Evolutionary conservation across 2,888 invertebrate species (phyloP).

Genomic region (Ochropleura plecta): DNA sequence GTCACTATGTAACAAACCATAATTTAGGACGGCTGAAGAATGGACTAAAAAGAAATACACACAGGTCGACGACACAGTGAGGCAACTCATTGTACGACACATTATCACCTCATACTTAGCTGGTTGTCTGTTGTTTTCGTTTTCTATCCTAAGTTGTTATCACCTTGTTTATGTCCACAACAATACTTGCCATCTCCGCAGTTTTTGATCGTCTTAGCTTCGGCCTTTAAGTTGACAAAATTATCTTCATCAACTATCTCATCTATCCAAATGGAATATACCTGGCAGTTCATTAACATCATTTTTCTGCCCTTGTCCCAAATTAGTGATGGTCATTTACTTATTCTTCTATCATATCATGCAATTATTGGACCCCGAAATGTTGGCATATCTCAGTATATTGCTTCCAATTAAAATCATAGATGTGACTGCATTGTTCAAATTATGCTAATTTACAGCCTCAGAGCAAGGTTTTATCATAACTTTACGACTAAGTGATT

Average conservation of each 20-base stretch:
- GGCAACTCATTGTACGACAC: constrained; percentile 12
- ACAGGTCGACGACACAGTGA: constrained; percentile 32
- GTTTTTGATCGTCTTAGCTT: background rate
- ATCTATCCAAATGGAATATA: background rate
- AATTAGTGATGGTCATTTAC: background rate
- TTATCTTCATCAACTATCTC: background rate
- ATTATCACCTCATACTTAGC: constrained; percentile 46
- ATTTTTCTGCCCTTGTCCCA: background rate
- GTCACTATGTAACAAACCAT: constrained; percentile 17
- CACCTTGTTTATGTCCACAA: constrained; percentile 3
- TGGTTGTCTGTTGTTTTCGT: constrained; percentile 32
- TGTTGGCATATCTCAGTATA: too few relatives aligned
- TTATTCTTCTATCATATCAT: background rate
- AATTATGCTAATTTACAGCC: constrained; percentile 4
- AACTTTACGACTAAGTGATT: constrained; percentile 42
- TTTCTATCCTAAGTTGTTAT: constrained; percentile 24
- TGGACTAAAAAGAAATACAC: constrained; percentile 13
- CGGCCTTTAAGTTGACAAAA: background rate
- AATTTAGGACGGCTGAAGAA: constrained; percentile 46
- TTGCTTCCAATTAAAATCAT: background rate
- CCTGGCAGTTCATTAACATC: background rate
- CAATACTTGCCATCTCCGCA: background rate
- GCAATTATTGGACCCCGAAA: background rate
- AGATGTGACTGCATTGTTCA: constrained; percentile 4
- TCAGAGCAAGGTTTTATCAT: constrained; percentile 18